Percentiles rank a stretch among this genome's conserved stretches.
Conservation (phyloP, 92 coral and sea anemone genomes). For the Palythoa grandiflora region DNA sequence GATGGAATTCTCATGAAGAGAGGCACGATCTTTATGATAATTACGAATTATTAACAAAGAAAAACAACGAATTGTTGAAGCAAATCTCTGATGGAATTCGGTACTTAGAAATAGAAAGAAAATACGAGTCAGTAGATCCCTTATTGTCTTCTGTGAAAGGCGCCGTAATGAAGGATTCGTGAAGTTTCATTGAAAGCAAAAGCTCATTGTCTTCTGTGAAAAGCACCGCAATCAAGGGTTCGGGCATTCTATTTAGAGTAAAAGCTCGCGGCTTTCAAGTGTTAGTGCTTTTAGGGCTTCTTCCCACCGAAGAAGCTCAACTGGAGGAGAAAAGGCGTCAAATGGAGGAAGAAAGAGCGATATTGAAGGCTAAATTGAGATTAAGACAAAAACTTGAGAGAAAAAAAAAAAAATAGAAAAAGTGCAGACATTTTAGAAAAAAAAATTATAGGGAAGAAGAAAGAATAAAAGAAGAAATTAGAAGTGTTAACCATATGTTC, state of each 20-base stretch:
- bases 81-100: constrained; percentile 26
- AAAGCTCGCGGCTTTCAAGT: constrained; percentile 2
- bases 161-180: background rate
- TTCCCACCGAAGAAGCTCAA: constrained; percentile 19
- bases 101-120: constrained; percentile 16
- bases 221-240: constrained; percentile 1
- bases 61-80: constrained; percentile 20
- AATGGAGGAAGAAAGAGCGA: constrained; percentile 59
- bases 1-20: constrained; percentile 18
- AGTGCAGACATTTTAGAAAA: constrained; percentile 50
- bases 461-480: constrained; percentile 45
- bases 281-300: background rate
- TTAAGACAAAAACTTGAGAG: constrained; percentile 42
- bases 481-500: constrained; percentile 39
- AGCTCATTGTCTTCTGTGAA: background rate
- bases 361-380: constrained; percentile 51
- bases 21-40: background rate
- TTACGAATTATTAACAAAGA: constrained; percentile 9
- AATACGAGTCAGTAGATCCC: background rate
- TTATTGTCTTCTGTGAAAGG: background rate
- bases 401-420: constrained; percentile 17
- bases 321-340: constrained; percentile 38
- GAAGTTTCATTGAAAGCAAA: constrained; percentile 10
- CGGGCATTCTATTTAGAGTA: background rate
- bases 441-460: constrained; percentile 51